Evolutionary conservation across 2,797 vertebrate genomes (phyloP).

Genomic region (Centropyge bicolor): DNA sequence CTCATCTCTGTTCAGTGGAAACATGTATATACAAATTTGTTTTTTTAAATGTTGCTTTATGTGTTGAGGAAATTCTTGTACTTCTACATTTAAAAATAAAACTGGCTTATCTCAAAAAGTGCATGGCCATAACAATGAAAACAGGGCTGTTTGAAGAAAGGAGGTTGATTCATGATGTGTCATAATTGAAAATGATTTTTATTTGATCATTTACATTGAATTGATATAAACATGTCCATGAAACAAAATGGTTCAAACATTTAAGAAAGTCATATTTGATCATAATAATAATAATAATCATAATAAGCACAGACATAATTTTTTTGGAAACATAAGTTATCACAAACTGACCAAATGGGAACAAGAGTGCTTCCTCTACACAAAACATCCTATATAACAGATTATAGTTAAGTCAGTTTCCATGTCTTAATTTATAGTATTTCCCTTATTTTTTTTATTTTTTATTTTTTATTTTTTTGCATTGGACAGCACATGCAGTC

Average conservation of each 20-base stretch:
- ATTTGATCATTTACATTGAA: constrained; percentile 96
- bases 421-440: constrained; percentile 87
- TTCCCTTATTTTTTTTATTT: constrained; percentile 75
- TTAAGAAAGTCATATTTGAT: constrained; percentile 94
- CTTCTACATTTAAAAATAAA: not conserved
- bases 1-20: not conserved
- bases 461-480: constrained; percentile 63
- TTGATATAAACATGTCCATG: constrained; percentile 94
- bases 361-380: constrained; percentile 97
- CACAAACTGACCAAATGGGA: constrained; percentile 97
- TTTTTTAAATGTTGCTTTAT: not conserved
- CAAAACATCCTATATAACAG: constrained; percentile 98
- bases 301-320: constrained; percentile 96
- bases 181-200: constrained; percentile 96
- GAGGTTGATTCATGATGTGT: constrained; percentile 83
- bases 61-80: rapidly evolving
- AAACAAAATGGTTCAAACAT: constrained; percentile 94
- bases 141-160: constrained; percentile 40
- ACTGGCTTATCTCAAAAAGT: not conserved
- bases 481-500: constrained; percentile 94
- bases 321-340: constrained; percentile 89
- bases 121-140: too few species aligned
- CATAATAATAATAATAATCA: too few species aligned
- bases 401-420: constrained; percentile 83
- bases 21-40: not conserved